phyloP scores from a whole-genome alignment of 2,888 invertebrate species.

The Globia sparganii region DNA sequence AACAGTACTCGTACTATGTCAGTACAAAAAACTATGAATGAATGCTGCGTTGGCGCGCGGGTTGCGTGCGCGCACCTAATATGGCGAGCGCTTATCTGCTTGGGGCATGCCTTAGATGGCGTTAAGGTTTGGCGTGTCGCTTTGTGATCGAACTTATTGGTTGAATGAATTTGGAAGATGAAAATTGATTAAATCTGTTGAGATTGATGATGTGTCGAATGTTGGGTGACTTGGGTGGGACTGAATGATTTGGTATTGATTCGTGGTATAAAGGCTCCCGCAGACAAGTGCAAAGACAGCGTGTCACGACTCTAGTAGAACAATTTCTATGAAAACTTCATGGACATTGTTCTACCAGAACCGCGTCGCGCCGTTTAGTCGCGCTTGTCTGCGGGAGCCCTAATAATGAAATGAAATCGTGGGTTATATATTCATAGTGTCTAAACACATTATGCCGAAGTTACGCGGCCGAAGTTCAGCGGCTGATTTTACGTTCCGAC shows the following conservation, averaged over 20 bases:
- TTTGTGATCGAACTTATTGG: background rate
- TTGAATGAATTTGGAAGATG: background rate
- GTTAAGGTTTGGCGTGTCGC: background rate
- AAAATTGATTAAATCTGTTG: background rate
- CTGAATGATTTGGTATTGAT: background rate
- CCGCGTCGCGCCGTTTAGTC: too few relatives aligned
- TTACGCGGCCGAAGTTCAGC: too few relatives aligned
- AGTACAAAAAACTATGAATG: slow-evolving; percentile 75
- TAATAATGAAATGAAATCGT: background rate
- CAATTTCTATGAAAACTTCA: too few relatives aligned
- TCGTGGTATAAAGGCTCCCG: background rate
- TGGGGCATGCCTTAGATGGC: slow-evolving; percentile 43
- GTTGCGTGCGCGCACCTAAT: slow-evolving; percentile 72
- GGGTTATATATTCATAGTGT: background rate
- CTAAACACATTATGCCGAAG: too few relatives aligned
- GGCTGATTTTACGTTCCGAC: too few relatives aligned
- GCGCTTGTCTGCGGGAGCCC: too few relatives aligned
- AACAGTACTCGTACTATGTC: slow-evolving; percentile 51
- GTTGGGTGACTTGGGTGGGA: too few relatives aligned
- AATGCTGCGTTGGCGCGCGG: slow-evolving; percentile 61
- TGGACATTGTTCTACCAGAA: too few relatives aligned
- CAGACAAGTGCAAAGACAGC: too few relatives aligned
- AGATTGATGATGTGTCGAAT: background rate
- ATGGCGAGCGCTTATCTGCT: slow-evolving; percentile 66
- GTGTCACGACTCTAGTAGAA: too few relatives aligned